phyloP scores from a whole-genome alignment of 1,140 invertebrate genomes.

The Trichonephila clavata region DNA sequence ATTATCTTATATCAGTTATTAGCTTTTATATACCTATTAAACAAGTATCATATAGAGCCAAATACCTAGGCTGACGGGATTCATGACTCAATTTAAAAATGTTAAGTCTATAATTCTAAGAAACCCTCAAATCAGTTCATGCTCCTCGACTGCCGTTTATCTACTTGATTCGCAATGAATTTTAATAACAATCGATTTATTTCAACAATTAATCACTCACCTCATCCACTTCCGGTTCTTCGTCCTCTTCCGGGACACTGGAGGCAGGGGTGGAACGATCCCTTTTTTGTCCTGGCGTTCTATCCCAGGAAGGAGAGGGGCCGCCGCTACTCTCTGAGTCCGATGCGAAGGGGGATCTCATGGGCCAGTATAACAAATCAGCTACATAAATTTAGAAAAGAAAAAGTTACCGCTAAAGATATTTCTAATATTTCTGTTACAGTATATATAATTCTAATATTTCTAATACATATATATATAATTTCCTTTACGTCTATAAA shows the following conservation, averaged over 20 bases:
- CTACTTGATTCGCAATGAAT: too few relatives aligned
- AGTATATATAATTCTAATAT: neutral
- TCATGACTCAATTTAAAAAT: too few relatives aligned
- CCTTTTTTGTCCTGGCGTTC: conserved; percentile 46
- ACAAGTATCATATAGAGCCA: too few relatives aligned
- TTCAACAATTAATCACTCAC: neutral
- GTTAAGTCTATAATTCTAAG: too few relatives aligned
- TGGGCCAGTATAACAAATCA: conserved; percentile 38
- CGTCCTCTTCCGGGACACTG: conserved; percentile 66
- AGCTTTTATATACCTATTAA: too few relatives aligned
- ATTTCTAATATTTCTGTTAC: too few relatives aligned
- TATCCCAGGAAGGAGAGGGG: conserved; percentile 33
- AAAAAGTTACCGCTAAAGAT: neutral
- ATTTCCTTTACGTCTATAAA: too few relatives aligned
- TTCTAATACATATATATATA: too few relatives aligned
- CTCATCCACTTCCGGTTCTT: conserved; percentile 64
- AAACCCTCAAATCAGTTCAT: too few relatives aligned
- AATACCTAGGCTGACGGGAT: too few relatives aligned
- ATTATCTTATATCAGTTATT: too few relatives aligned
- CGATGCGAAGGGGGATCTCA: conserved; percentile 25
- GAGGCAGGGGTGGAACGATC: conserved; percentile 62
- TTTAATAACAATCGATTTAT: neutral
- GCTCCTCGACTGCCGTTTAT: too few relatives aligned
- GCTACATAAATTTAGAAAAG: neutral
- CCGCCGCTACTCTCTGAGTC: conserved; percentile 64